Conservation (phyloP, 35 echinoderm and acorn worm species). For the Ptychodera flava region DNA sequence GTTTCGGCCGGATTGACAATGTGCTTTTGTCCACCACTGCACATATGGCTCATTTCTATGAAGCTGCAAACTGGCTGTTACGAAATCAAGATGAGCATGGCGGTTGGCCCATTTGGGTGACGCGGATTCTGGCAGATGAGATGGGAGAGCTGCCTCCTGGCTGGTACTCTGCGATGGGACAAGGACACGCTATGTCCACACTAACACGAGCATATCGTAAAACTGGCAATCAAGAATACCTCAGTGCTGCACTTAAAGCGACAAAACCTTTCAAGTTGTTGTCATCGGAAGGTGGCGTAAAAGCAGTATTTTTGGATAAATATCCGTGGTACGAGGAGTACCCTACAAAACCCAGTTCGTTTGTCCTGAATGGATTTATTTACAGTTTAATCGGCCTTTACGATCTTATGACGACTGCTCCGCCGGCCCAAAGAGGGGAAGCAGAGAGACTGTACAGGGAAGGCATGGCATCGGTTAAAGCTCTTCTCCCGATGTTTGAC, state of each 20-base stretch:
- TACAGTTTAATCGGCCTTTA: constrained; percentile 84
- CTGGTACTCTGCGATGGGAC: constrained; percentile 92
- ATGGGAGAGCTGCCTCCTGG: constrained; percentile 53
- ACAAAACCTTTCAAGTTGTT: constrained; percentile 50
- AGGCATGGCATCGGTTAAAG: constrained; percentile 69
- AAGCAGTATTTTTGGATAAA: constrained; percentile 71
- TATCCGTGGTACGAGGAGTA: constrained; percentile 91
- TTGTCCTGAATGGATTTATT: constrained; percentile 91
- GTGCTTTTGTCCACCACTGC: constrained; percentile 46
- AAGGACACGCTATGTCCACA: constrained; percentile 86
- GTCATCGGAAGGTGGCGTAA: constrained; percentile 65
- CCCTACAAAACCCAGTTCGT: constrained; percentile 77
- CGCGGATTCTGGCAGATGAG: constrained; percentile 41
- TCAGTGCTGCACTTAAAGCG: constrained; percentile 53
- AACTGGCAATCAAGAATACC: constrained; percentile 39
- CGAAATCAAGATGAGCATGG: constrained; percentile 65
- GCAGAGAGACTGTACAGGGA: constrained; percentile 47
- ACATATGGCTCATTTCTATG: constrained; percentile 81
- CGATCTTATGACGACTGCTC: constrained; percentile 49
- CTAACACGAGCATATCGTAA: constrained; percentile 53
- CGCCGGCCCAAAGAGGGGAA: constrained; percentile 51
- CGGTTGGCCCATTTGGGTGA: constrained; percentile 75
- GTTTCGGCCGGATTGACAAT: constrained; percentile 69
- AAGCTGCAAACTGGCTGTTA: constrained; percentile 70
- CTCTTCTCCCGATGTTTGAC: constrained; percentile 69